A percentile compares a stretch with the other conserved stretches of the same genome.
These are phyloP conservation scores for Lepidocolaptes lacrymiger DNA, from an alignment of 2,797 vertebrate genomes.

Conservation along the genomic window DNA sequence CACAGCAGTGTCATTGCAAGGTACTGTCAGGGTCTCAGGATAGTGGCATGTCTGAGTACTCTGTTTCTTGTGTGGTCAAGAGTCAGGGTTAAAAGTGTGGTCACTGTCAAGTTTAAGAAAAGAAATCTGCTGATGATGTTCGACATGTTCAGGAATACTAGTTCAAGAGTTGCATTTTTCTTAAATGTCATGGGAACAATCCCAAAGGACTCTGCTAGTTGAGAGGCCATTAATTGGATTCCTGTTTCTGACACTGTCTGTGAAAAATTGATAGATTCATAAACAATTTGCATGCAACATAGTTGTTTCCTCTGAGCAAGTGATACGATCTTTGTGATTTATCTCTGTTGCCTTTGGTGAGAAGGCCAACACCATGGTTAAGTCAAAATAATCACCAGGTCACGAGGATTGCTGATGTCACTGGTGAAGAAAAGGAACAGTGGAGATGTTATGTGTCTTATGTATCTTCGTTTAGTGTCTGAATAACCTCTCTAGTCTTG, in stretches of 20 bases:
- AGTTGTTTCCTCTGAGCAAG: neutral
- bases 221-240: neutral
- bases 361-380: neutral
- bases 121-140: neutral
- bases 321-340: neutral
- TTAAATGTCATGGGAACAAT: neutral
- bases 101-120: neutral
- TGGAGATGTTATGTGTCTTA: neutral
- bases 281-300: neutral
- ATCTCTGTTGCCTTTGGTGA: neutral
- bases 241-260: neutral
- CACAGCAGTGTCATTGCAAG: neutral
- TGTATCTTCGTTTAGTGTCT: neutral
- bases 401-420: neutral
- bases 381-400: neutral
- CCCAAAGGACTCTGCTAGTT: neutral
- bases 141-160: neutral
- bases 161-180: neutral
- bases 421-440: neutral
- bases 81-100: neutral
- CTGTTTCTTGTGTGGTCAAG: neutral
- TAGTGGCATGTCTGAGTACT: neutral
- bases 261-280: neutral
- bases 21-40: neutral
- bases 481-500: neutral